Conservation (phyloP, 2,113 vertebrate species). For the Rhineura floridana region DNA sequence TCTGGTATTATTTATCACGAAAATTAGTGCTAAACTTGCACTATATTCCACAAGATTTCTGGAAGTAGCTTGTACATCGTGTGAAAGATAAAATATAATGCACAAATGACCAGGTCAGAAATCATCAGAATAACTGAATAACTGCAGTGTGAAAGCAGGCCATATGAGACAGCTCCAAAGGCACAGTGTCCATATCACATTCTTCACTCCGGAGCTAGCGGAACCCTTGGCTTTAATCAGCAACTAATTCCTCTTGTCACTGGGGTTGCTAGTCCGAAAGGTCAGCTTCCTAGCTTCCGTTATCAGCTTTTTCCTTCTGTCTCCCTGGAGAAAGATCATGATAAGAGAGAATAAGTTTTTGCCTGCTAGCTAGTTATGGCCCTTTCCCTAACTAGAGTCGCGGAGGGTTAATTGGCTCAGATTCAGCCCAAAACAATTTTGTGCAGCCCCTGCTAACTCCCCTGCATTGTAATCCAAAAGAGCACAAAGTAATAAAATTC, state of each 20-base stretch:
- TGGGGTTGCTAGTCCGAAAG: not conserved
- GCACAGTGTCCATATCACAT: not conserved
- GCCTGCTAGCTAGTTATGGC: not conserved
- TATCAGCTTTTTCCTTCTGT: constrained; percentile 15
- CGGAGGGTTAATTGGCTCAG: too few species aligned
- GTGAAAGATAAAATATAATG: too few species aligned
- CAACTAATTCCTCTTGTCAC: not conserved
- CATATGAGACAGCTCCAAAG: too few species aligned
- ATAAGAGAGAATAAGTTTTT: not conserved
- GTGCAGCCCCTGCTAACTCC: not conserved
- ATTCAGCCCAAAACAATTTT: not conserved
- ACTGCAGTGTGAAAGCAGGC: too few species aligned
- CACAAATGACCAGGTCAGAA: too few species aligned
- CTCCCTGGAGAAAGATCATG: not conserved
- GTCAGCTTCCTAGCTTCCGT: not conserved
- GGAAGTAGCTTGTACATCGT: too few species aligned
- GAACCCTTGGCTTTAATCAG: not conserved
- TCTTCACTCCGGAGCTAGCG: too few species aligned
- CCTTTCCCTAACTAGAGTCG: not conserved
- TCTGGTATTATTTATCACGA: too few species aligned
- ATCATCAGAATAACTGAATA: too few species aligned
- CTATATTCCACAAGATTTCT: too few species aligned
- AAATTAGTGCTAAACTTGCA: too few species aligned
- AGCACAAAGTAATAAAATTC: not conserved
- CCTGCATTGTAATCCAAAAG: not conserved